Conservation (phyloP, 2,797 vertebrate genomes). For the Protosalanx chinensis region DNA sequence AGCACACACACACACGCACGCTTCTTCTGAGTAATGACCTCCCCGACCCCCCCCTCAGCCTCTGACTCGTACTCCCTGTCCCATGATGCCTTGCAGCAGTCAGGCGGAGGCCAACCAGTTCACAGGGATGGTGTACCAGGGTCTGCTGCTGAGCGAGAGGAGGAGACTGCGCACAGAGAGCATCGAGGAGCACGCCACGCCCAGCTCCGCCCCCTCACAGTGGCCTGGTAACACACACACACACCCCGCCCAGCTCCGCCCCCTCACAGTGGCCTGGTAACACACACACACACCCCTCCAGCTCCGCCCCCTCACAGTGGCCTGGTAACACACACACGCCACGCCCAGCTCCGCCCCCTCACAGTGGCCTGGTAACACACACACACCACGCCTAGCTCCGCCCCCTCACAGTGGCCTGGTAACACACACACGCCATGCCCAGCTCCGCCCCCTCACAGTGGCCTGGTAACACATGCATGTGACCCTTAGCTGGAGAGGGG, state of each 20-base stretch:
- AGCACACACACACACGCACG: conserved; percentile 1
- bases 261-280: background rate
- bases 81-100: conserved; percentile 68
- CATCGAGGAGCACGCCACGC: conserved; percentile 94
- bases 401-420: no score
- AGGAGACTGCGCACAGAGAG: conserved; percentile 94
- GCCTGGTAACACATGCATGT: background rate
- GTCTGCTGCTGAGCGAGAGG: conserved; percentile 90
- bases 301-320: no score
- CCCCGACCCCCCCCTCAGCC: no score
- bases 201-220: conserved; percentile 89
- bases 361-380: background rate
- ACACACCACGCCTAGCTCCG: no score
- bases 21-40: background rate
- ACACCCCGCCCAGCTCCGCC: no score
- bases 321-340: background rate
- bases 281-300: no score
- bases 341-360: background rate
- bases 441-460: background rate
- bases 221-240: conserved; percentile 65
- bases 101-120: conserved; percentile 92
- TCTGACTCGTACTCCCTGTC: background rate
- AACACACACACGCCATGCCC: background rate
- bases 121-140: conserved; percentile 97
- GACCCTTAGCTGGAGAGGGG: background rate